Conservation (phyloP, 2,113 vertebrate genomes). For the Petromus typicus region DNA sequence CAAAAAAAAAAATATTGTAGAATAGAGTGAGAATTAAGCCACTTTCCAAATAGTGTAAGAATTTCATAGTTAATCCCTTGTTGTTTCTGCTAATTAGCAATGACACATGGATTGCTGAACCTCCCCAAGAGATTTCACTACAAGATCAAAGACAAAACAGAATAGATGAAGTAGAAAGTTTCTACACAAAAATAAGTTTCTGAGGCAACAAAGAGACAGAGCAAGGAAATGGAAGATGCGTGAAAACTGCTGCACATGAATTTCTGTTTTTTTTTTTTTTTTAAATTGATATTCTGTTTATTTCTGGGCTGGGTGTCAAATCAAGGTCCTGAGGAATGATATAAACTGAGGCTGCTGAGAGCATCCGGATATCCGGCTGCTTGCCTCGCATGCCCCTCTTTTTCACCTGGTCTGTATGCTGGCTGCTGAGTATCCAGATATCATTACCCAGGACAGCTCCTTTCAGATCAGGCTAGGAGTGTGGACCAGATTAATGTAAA, state of each 20-base stretch:
- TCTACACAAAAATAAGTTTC: slow-evolving; percentile 50
- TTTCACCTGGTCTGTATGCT: neutral
- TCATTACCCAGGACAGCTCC: slow-evolving; percentile 1
- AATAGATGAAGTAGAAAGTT: slow-evolving; percentile 51
- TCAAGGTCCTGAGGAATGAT: neutral
- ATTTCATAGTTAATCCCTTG: slow-evolving; percentile 72
- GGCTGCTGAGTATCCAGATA: slow-evolving; percentile 51
- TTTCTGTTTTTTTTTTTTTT: neutral
- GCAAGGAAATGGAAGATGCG: slow-evolving; percentile 10
- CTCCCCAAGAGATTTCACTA: slow-evolving; percentile 70
- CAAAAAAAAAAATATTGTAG: slow-evolving; percentile 63
- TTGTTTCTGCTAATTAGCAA: slow-evolving; percentile 78
- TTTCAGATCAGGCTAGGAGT: slow-evolving; percentile 10
- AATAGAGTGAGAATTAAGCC: slow-evolving; percentile 67
- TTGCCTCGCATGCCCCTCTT: neutral
- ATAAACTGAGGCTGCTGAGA: neutral
- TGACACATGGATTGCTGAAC: slow-evolving; percentile 51
- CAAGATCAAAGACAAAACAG: slow-evolving; percentile 73
- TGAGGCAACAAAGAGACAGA: neutral
- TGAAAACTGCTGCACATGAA: neutral
- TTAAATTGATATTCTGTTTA: neutral
- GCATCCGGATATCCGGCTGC: neutral
- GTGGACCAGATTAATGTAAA: neutral
- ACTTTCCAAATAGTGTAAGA: slow-evolving; percentile 68
- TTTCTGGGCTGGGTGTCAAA: neutral